Percentiles rank a stretch among this genome's conserved stretches.
These are phyloP conservation scores for Calliphora vomitoria DNA, from an alignment of 2,888 invertebrate species.

Conservation along the genomic window DNA sequence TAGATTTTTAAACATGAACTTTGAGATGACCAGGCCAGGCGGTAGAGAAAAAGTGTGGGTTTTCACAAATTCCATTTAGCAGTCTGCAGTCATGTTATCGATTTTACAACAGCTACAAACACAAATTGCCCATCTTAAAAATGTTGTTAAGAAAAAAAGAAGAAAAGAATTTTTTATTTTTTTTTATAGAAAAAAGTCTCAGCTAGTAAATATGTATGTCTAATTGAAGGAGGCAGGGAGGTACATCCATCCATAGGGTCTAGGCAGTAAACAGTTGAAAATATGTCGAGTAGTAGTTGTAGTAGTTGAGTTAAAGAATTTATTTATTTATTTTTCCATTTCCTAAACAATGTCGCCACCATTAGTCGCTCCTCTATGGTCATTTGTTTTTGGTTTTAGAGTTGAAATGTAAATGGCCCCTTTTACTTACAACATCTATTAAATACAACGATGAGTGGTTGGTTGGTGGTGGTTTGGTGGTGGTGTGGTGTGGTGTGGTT, in stretches of 20 bases:
- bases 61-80: slow-evolving; percentile 64
- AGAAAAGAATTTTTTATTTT: slow-evolving; percentile 4
- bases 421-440: neutral
- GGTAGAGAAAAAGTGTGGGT: slow-evolving; percentile 55
- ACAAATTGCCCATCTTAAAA: slow-evolving; percentile 6
- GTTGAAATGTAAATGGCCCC: slow-evolving; percentile 59
- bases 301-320: slow-evolving; percentile 24
- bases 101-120: slow-evolving; percentile 9
- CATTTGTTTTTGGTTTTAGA: slow-evolving; percentile 32
- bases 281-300: neutral
- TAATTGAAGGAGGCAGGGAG: neutral
- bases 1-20: slow-evolving; percentile 20
- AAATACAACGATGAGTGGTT: neutral
- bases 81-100: slow-evolving; percentile 32
- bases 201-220: neutral
- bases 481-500: no score
- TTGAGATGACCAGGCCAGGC: slow-evolving; percentile 44
- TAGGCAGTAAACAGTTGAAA: no score
- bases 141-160: neutral
- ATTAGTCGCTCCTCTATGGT: slow-evolving; percentile 19
- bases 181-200: neutral
- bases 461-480: neutral
- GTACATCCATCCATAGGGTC: neutral
- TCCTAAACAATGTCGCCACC: slow-evolving; percentile 49
- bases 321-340: slow-evolving; percentile 2